Evolutionary conservation across 2,888 invertebrate species (phyloP), one percentile per base, ranked within the genome.

Genomic region (Eremobia ochroleuca): DNA sequence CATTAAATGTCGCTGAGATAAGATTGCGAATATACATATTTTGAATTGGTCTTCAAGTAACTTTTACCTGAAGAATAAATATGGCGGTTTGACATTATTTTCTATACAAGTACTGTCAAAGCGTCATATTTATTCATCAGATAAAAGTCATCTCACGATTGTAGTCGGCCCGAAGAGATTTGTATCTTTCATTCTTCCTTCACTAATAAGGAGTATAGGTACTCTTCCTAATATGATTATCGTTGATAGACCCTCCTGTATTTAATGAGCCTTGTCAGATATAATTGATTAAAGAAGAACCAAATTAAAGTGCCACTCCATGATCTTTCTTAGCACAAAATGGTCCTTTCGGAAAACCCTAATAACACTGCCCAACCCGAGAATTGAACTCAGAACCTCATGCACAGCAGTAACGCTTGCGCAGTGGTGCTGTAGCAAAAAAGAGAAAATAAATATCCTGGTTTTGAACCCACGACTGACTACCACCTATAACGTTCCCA

Each of bases 201-300:
- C 31, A 65, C 2, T 58, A 78, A 15, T 67, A 34, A 55, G 1
- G 15, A 59, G 18, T 18, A 2, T 68, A n/a, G 11, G 9, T 52
- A 49, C n/a, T 61, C 43, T 25, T 18, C 40, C 1, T 34, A 43
- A 77, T 69, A 61, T 43, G n/a, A 31, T 77, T 77, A 77, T 43
- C 25, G 59, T 77, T 28, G 34, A 28, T 40, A 49, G 59, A 61
- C 68, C 49, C 25, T 43, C 13, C 43, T 1, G n/a, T 21, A 34
- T 34, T 77, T 25, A 77, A 69, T 9, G 43, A 77, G 49, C 0
- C 13, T 52, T 61, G 59, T 28, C 52, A 69, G 25, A 43, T 28
- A 34, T 61, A 52, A 77, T 61, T 77, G 40, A 34, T 8, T 4
- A 34, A 15, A 34, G 11, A n/a, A 25, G 9, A 67, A 34, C 52